phyloP scores from a whole-genome alignment of 2,113 vertebrate species.

The Lynx canadensis region DNA sequence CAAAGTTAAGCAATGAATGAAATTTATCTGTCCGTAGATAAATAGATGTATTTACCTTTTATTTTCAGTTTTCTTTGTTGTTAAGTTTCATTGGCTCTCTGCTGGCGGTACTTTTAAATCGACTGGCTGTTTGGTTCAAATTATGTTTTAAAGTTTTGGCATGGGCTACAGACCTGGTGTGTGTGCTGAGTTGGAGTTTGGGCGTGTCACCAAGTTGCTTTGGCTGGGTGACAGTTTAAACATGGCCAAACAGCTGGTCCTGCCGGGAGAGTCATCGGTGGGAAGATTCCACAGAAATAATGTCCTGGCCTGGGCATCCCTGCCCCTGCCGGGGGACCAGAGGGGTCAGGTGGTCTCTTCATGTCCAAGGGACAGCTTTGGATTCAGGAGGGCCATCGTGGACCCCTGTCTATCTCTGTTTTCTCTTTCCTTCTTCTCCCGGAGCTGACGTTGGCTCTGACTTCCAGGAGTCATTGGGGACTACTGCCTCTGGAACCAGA shows the following conservation, averaged over 20 bases:
- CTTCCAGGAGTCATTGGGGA: background rate
- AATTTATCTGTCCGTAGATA: too few relatives aligned
- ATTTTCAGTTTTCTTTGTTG: slow-evolving; percentile 59
- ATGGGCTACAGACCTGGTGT: background rate
- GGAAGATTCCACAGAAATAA: slow-evolving; percentile 54
- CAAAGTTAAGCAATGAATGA: background rate
- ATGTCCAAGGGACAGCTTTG: background rate
- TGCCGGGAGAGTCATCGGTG: background rate
- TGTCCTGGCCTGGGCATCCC: background rate
- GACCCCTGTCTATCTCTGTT: too few relatives aligned
- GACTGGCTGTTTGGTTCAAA: slow-evolving; percentile 76
- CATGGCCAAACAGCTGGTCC: slow-evolving; percentile 68
- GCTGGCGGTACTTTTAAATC: slow-evolving; percentile 67
- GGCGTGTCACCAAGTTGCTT: slow-evolving; percentile 60
- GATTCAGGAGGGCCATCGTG: background rate
- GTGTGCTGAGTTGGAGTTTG: slow-evolving; percentile 47
- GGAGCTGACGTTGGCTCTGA: background rate
- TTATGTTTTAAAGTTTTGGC: slow-evolving; percentile 59
- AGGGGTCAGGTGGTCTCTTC: background rate
- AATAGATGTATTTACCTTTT: background rate
- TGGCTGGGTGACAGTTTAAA: slow-evolving; percentile 69
- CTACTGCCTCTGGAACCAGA: background rate
- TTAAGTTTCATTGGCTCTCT: slow-evolving; percentile 72
- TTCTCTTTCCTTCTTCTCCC: background rate
- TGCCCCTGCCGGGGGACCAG: too few relatives aligned